Conservation (phyloP, 1,140 invertebrate genomes). For the Aleiodes sp. region DNA sequence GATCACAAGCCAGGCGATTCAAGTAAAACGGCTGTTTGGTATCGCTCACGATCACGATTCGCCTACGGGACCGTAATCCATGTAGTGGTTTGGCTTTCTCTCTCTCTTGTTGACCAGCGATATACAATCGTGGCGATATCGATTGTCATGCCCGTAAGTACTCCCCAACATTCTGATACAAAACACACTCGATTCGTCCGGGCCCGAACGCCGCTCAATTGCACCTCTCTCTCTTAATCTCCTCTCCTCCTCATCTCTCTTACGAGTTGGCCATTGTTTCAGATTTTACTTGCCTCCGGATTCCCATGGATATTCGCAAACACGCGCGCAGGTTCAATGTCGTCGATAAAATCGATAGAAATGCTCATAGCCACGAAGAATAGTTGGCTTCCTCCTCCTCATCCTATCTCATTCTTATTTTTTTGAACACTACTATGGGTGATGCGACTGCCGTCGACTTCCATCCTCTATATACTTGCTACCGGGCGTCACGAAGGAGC, state of each 20-base stretch:
- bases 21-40: conserved; percentile 47
- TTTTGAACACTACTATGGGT: background rate
- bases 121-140: conserved; percentile 26
- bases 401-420: no score
- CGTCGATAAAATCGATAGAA: conserved; percentile 10
- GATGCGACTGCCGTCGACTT: conserved; percentile 1
- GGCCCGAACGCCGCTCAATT: no score
- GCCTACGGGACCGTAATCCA: conserved; percentile 41
- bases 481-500: conserved; percentile 24
- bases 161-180: background rate
- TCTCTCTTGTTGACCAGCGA: conserved; percentile 8
- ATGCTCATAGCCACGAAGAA: background rate
- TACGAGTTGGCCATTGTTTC: background rate
- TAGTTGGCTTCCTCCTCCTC: no score
- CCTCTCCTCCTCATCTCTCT: no score
- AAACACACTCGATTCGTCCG: conserved; percentile 6
- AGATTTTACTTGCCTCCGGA: background rate
- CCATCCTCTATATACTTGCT: conserved; percentile 2
- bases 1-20: conserved; percentile 42
- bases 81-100: background rate
- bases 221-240: no score
- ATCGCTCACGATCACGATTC: conserved; percentile 49
- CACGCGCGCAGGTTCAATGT: conserved; percentile 1
- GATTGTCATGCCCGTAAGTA: conserved; percentile 28
- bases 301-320: background rate